Evolutionary conservation across 2,888 invertebrate species (phyloP).

Genomic region (Tetropium fuscum): DNA sequence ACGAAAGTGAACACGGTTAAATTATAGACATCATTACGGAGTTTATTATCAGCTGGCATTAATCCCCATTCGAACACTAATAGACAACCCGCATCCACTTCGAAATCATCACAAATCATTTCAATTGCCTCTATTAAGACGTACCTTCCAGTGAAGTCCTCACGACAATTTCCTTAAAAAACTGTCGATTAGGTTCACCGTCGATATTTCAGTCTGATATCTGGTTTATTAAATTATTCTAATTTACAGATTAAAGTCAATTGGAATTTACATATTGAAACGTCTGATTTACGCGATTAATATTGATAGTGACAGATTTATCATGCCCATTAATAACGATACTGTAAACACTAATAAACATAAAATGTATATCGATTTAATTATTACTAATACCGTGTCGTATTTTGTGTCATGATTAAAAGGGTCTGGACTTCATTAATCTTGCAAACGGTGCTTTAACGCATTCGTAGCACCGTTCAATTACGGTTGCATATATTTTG

Average conservation of each 20-base stretch:
- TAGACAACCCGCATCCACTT: constrained; percentile 40
- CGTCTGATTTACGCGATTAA: constrained; percentile 40
- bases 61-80: constrained; percentile 36
- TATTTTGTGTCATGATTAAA: not conserved
- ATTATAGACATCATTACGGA: constrained; percentile 50
- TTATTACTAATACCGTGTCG: not conserved
- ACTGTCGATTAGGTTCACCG: constrained; percentile 11
- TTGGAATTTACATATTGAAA: constrained; percentile 42
- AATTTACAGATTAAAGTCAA: constrained; percentile 40
- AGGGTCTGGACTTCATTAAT: not conserved
- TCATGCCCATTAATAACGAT: constrained; percentile 25
- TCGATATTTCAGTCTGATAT: constrained; percentile 26
- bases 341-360: constrained; percentile 38
- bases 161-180: constrained; percentile 2
- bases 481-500: too few species aligned
- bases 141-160: constrained; percentile 2
- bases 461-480: too few species aligned
- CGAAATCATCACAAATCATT: constrained; percentile 34
- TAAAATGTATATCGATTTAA: constrained; percentile 8
- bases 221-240: constrained; percentile 35
- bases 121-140: constrained; percentile 29
- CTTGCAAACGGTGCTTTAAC: too few species aligned
- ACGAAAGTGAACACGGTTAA: constrained; percentile 44
- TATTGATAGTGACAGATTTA: constrained; percentile 45
- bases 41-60: constrained; percentile 49